Base-by-base conservation (phyloP, 2,113 vertebrate genomes). In the Tinamus guttatus region DNA sequence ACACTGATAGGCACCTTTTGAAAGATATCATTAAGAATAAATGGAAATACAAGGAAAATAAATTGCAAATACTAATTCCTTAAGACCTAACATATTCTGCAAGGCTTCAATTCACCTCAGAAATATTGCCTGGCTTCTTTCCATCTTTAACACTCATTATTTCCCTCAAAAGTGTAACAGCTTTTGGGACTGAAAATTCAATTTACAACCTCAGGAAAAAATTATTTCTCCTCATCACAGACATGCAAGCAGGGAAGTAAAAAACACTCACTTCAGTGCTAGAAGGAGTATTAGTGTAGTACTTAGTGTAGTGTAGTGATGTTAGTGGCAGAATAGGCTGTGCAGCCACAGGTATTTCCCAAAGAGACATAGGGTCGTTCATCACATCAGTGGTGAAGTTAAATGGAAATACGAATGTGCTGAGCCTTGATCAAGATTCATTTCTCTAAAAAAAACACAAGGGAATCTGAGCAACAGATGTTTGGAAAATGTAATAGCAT, bases 401-500 rank as follows among this genome's bases (percentile, higher is more conserved):
- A 45, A 88, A 54, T 0, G 2, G 19, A 10, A 7, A 25, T 32
- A 59, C 15, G 27, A 69, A 62, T 75, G 56, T 65, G 9, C 38
- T 86, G 45, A 45, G 17, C 28, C 38, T 77, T 30, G 56, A 41
- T 69, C 68, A 54, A 78, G 51, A 87, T 76, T 75, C 54, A 3
- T 28, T 89, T 78, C 45, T 90, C 32, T 85, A 56, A 79, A 77
- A 85, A 11, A 85, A 9, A 1, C 21, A 67, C 17, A 38, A 27
- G 24, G 13, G 56, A 82, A 58, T 68, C 47, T 75, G 91, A 91
- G 41, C n/a, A 73, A 76, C 52, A 85, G 68, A 91, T 80, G 58
- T 45, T 71, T 17, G 64, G 41, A 47, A 91, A 81, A 81, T 32
- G 49, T 34, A 56, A 65, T 18, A 59, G 5, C 14, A 47, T 41